Percentiles rank a stretch among this genome's conserved stretches.
These are phyloP conservation scores for Falco punctatus DNA, from an alignment of 2,113 vertebrate genomes.

Conservation along the genomic window DNA sequence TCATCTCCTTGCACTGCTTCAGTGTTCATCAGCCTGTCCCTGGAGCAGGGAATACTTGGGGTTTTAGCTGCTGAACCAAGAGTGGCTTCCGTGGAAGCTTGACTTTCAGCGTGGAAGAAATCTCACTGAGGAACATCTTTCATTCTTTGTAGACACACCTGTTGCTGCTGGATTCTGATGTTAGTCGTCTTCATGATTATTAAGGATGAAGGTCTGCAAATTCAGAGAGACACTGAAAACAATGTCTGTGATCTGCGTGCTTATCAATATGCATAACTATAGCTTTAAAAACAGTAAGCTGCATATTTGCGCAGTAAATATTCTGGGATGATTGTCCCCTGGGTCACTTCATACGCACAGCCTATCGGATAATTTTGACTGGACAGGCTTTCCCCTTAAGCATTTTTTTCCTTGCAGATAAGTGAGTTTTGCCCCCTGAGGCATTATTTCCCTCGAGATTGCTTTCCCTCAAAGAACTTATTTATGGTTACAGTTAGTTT, in stretches of 20 bases:
- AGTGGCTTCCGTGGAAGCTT: not conserved
- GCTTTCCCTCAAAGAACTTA: not conserved
- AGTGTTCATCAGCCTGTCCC: not conserved
- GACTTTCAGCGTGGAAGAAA: not conserved
- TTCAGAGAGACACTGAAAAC: not conserved
- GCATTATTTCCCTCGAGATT: not conserved
- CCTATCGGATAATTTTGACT: not conserved
- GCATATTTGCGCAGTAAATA: not conserved
- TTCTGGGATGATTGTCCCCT: not conserved
- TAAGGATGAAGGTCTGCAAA: not conserved
- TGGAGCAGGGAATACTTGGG: accelerated
- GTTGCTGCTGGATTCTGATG: not conserved
- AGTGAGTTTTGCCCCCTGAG: not conserved
- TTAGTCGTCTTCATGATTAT: not conserved
- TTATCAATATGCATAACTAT: not conserved
- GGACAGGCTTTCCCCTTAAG: not conserved
- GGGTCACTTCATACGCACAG: not conserved
- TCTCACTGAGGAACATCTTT: not conserved
- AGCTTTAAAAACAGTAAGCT: not conserved
- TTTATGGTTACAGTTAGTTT: not conserved
- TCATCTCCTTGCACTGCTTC: not conserved
- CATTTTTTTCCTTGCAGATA: not conserved
- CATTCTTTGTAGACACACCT: too few relatives aligned
- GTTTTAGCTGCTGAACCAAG: not conserved
- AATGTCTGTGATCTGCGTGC: not conserved